Evolutionary conservation across 2,113 vertebrate species (phyloP).

Genomic region (Diphyllodes magnificus): DNA sequence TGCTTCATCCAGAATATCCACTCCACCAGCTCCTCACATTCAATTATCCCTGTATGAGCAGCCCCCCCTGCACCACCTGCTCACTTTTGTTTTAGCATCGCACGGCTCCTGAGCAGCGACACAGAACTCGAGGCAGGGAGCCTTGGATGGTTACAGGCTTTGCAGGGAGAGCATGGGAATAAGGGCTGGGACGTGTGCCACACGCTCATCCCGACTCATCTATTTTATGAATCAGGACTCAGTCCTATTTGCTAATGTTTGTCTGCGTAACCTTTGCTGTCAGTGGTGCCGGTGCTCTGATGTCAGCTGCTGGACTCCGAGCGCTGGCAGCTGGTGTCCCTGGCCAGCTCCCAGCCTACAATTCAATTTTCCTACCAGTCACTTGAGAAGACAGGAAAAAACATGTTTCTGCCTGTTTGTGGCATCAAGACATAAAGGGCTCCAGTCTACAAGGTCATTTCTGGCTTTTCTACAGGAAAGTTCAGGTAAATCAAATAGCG

Average conservation of each 20-base stretch:
- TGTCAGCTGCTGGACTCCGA: not conserved
- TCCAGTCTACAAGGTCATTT: not conserved
- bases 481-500: not conserved
- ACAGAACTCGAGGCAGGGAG: not conserved
- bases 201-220: not conserved
- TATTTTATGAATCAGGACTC: constrained; percentile 15
- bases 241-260: not conserved
- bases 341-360: constrained; percentile 26
- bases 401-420: not conserved
- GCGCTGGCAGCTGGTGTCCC: not conserved
- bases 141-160: not conserved
- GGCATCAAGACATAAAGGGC: not conserved
- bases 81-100: not conserved
- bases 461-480: not conserved
- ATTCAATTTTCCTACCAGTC: constrained; percentile 17
- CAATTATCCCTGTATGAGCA: not conserved
- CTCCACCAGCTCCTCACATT: not conserved
- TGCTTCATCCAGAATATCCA: not conserved
- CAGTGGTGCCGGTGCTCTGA: not conserved
- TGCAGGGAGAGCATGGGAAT: not conserved
- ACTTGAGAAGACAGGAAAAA: not conserved
- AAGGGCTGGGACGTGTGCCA: not conserved
- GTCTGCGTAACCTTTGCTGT: not conserved
- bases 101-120: not conserved
- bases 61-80: not conserved